Evolutionary conservation across 64 coral and sea anemone species (phyloP).

Genomic region (Pocillopora damicornis): DNA sequence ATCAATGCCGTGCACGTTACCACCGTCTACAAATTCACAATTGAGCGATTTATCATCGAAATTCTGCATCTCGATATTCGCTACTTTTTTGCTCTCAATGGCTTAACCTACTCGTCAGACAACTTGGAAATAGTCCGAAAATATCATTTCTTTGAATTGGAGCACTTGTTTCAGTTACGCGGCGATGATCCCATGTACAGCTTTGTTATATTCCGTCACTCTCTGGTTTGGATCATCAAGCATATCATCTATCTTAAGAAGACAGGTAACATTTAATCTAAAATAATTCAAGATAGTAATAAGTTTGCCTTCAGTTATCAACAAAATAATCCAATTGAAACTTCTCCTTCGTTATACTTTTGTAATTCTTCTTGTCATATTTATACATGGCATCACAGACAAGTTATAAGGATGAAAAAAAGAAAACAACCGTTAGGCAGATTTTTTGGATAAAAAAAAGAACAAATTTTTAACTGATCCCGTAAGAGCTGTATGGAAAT

Average conservation of each 20-base stretch:
- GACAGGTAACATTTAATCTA: not conserved
- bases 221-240: slow-evolving; percentile 4
- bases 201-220: slow-evolving; percentile 15
- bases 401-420: too few relatives aligned
- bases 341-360: too few relatives aligned
- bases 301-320: not conserved
- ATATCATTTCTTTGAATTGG: not conserved
- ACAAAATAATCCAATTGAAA: too few relatives aligned
- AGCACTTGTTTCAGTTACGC: slow-evolving; percentile 6
- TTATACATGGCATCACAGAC: too few relatives aligned
- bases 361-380: too few relatives aligned
- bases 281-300: too few relatives aligned
- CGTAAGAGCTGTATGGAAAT: too few relatives aligned
- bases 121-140: not conserved
- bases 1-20: slow-evolving; percentile 17
- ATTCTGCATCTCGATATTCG: not conserved
- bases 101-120: not conserved
- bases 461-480: too few relatives aligned
- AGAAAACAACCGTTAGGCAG: too few relatives aligned
- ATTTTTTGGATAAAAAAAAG: too few relatives aligned
- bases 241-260: not conserved
- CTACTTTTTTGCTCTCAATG: not conserved
- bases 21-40: slow-evolving; percentile 12
- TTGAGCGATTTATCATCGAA: slow-evolving; percentile 1
- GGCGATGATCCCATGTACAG: not conserved